Evolutionary conservation across 2,888 invertebrate genomes (phyloP).

Genomic region (Aspidapion aeneum): DNA sequence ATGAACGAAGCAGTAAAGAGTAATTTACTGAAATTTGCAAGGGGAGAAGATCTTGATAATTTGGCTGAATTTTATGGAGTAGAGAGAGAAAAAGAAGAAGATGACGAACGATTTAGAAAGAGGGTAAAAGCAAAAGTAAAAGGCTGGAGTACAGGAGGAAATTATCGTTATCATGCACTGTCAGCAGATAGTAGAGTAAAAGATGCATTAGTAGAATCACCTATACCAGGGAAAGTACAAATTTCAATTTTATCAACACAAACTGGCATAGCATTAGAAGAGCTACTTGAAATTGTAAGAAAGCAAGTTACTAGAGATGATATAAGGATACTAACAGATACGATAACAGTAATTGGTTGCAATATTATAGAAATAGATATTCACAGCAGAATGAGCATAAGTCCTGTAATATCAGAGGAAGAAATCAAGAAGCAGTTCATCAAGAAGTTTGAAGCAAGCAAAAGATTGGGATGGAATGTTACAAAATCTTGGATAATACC

Average conservation of each 20-base stretch:
- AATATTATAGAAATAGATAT: conserved; percentile 6
- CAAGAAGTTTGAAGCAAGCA: conserved; percentile 1
- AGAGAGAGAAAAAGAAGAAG: conserved; percentile 11
- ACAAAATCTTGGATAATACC: conserved; percentile 10
- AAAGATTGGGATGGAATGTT: conserved; percentile 8
- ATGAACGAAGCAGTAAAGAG: conserved; percentile 10
- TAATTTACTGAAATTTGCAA: conserved; percentile 13
- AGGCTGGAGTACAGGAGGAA: conserved; percentile 10
- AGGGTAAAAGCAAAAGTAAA: conserved; percentile 13
- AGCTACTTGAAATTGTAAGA: too few relatives aligned
- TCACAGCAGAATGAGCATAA: conserved; percentile 4
- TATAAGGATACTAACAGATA: conserved; percentile 9
- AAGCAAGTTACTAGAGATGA: conserved; percentile 8
- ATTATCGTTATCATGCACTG: conserved; percentile 3
- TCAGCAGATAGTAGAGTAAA: too few relatives aligned
- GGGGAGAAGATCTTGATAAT: conserved; percentile 10
- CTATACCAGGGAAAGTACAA: too few relatives aligned
- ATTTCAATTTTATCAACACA: too few relatives aligned
- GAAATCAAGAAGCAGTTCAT: conserved; percentile 7
- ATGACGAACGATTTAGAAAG: conserved; percentile 12
- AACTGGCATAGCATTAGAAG: too few relatives aligned
- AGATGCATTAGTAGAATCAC: too few relatives aligned
- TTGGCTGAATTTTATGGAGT: too few relatives aligned
- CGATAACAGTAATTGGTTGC: conserved; percentile 8
- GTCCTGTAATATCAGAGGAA: neutral